Conservation (phyloP, 2,797 vertebrate genomes). For the Vireo griseus region DNA sequence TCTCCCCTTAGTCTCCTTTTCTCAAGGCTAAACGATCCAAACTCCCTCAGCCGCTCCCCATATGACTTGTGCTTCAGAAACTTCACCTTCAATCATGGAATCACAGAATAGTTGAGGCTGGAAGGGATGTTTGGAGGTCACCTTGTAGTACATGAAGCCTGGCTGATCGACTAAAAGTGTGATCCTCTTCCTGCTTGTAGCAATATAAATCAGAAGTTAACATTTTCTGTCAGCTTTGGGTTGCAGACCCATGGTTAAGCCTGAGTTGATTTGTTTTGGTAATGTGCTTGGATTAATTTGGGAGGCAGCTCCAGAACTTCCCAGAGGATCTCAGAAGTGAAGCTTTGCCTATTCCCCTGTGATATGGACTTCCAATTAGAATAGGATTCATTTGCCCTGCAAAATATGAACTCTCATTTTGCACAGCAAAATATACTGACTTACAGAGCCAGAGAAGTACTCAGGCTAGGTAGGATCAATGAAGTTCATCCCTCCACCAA, state of each 20-base stretch:
- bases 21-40: neutral
- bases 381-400: neutral
- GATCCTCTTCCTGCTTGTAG: neutral
- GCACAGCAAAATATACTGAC: neutral
- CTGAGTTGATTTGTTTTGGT: neutral
- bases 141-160: neutral
- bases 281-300: neutral
- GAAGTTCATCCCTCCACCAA: fast-evolving
- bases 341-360: neutral
- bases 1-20: neutral
- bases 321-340: neutral
- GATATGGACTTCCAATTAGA: neutral
- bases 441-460: neutral
- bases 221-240: neutral
- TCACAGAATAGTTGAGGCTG: neutral
- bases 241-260: neutral
- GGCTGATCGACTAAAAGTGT: neutral
- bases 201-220: neutral
- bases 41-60: neutral
- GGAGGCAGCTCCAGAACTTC: neutral
- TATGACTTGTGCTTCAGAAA: neutral
- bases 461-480: neutral
- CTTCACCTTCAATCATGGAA: neutral
- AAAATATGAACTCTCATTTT: neutral
- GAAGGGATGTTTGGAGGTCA: neutral